Evolutionary conservation across 2,888 invertebrate genomes (phyloP), one percentile per base, ranked within the genome.

Genomic region (Hydrotaea cyrtoneurina): DNA sequence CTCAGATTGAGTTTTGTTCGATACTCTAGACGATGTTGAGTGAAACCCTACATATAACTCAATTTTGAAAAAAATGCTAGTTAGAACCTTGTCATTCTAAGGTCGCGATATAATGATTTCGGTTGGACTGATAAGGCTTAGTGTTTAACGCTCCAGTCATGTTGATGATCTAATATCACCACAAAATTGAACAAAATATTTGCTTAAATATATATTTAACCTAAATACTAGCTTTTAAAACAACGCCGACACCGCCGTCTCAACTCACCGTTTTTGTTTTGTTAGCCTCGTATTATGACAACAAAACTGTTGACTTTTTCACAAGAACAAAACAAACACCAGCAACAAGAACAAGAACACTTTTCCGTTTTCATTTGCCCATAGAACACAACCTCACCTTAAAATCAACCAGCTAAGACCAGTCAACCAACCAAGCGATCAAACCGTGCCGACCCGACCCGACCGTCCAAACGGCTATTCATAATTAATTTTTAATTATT

Each of bases 401-500:
- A 64, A 64, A 64, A 64, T 5, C 64, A 39, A 39, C 11, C 39
- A 39, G 39, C 39, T 64, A 64, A 64, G 23, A 64, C 15, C 64
- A 64, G 17, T 13, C 64, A 36, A 23, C 21, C 21, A 57, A 62
- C 62, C 31, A 62, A 62, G 7, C n/a, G n/a, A n/a, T 2, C 62
- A 1, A n/a, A 62, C 36, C 15, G 21, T n/a, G 53, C 17, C 53
- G 19, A 8, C 53, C 53, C n/a, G n/a, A n/a, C 7, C 53, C 53
- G 19, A 7, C 10, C n/a, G 19, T 53, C 53, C 31, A 21, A 55
- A 21, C 19, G 7, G 64, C n/a, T 17, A 36, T 64, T 64, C 31
- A 31, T 64, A 64, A 64, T 64, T 64, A 64, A 64, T 64, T 36
- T 64, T 64, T 64, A 64, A 64, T 64, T 64, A 64, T 64, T 59